Evolutionary conservation across 1,140 invertebrate genomes (phyloP).

Genomic region (Metopolophium dirhodum): DNA sequence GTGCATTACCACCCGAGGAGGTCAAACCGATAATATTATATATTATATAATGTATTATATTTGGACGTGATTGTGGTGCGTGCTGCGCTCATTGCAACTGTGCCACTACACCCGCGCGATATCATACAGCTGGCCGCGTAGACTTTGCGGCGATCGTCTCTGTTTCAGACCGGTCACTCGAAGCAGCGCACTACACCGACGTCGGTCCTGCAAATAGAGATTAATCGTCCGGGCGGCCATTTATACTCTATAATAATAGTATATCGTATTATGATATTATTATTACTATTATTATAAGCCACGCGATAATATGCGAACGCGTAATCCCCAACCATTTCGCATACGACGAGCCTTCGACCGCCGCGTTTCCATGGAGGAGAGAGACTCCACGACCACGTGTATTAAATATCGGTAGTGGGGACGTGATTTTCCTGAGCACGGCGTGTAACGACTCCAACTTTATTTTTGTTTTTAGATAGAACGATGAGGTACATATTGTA

Average conservation of each 20-base stretch:
- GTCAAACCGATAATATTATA: conserved; percentile 24
- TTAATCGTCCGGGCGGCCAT: neutral
- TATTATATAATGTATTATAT: neutral
- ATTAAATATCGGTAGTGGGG: too few species aligned
- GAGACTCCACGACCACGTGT: too few species aligned
- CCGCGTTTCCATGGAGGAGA: too few species aligned
- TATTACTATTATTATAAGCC: neutral
- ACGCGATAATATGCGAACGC: neutral
- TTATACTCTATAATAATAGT: neutral
- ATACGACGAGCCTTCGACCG: too few species aligned
- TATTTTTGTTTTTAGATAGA: neutral
- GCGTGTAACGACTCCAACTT: neutral
- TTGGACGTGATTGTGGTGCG: neutral
- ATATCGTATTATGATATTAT: neutral
- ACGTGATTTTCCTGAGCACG: neutral
- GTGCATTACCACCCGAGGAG: conserved; percentile 22
- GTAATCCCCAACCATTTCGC: neutral
- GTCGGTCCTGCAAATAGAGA: neutral
- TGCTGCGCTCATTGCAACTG: neutral
- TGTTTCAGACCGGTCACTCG: neutral
- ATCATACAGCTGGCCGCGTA: neutral
- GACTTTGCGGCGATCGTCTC: neutral
- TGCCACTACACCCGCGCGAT: neutral
- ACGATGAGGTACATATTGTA: neutral
- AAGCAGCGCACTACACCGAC: neutral